Conservation (phyloP, 2,797 vertebrate species). For the Adrianichthys oophorus region DNA sequence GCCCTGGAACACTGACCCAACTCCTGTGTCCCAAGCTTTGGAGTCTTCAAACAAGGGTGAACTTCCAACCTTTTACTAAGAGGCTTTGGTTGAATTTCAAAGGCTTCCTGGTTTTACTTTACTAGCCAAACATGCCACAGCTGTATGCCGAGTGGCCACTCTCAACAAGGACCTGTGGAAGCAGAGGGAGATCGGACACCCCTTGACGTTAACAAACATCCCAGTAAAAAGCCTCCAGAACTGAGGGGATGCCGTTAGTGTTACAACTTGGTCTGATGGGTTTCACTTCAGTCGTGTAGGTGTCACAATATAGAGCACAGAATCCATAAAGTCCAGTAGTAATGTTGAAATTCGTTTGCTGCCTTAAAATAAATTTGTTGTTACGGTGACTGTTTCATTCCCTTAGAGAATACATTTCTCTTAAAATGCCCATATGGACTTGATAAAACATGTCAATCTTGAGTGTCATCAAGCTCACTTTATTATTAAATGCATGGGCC, state of each 20-base stretch:
- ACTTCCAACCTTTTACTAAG: constrained; percentile 71
- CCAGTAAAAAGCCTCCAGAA: constrained; percentile 55
- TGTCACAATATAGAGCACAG: constrained; percentile 63
- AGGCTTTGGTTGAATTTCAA: constrained; percentile 78
- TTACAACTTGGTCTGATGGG: constrained; percentile 60
- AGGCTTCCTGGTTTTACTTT: constrained; percentile 82
- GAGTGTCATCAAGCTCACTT: constrained; percentile 54
- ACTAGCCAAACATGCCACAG: constrained; percentile 76
- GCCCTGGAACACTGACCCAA: constrained; percentile 59
- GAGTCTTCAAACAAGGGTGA: constrained; percentile 69
- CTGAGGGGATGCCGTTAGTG: constrained; percentile 62
- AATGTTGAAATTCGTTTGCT: constrained; percentile 23
- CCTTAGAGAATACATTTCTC: neutral
- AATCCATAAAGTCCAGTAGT: constrained; percentile 22
- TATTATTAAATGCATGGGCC: constrained; percentile 49
- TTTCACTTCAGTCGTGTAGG: constrained; percentile 51
- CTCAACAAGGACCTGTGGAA: constrained; percentile 54
- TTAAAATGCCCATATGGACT: constrained; percentile 33
- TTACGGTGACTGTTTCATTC: constrained; percentile 21
- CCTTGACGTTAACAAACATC: constrained; percentile 70
- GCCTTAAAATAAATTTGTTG: constrained; percentile 41
- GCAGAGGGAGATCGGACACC: constrained; percentile 63
- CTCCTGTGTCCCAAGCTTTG: constrained; percentile 58
- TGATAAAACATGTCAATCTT: constrained; percentile 54
- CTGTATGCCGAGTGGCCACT: constrained; percentile 71